phyloP scores from a whole-genome alignment of 2,888 invertebrate species.

The Brenthis ino region DNA sequence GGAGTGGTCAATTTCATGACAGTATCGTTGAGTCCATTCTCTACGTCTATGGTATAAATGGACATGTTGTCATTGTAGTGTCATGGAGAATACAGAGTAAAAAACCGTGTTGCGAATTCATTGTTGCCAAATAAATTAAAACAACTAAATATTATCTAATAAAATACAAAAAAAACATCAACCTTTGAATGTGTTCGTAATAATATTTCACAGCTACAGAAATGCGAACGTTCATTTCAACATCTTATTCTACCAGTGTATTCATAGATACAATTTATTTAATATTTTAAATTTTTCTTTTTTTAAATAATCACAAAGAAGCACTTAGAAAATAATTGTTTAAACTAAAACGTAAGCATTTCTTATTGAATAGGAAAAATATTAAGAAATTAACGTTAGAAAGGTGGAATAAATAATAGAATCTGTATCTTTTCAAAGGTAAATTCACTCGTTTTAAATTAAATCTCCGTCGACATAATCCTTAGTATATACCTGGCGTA shows the following conservation, averaged over 20 bases:
- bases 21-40: too few relatives aligned
- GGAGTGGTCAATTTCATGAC: too few relatives aligned
- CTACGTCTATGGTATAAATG: too few relatives aligned
- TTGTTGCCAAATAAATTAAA: background rate
- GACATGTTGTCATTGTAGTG: too few relatives aligned
- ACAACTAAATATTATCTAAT: constrained; percentile 6
- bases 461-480: too few relatives aligned
- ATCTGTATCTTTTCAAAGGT: too few relatives aligned
- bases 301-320: constrained; percentile 24
- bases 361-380: too few relatives aligned
- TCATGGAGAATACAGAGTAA: too few relatives aligned
- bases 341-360: constrained; percentile 9
- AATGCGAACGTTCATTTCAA: constrained; percentile 13
- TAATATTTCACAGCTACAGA: constrained; percentile 10
- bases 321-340: constrained; percentile 18
- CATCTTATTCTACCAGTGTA: constrained; percentile 8
- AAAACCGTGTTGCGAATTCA: background rate
- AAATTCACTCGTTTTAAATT: too few relatives aligned
- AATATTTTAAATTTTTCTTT: constrained; percentile 7
- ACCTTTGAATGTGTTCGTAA: background rate
- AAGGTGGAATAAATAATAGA: too few relatives aligned
- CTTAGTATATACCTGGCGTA: too few relatives aligned
- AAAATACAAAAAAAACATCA: constrained; percentile 3
- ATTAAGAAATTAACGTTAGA: too few relatives aligned
- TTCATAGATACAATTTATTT: background rate